Percentiles rank a stretch among this genome's conserved stretches.
phyloP scores from a whole-genome alignment of 2,113 vertebrate genomes.

The Chroicocephalus ridibundus region DNA sequence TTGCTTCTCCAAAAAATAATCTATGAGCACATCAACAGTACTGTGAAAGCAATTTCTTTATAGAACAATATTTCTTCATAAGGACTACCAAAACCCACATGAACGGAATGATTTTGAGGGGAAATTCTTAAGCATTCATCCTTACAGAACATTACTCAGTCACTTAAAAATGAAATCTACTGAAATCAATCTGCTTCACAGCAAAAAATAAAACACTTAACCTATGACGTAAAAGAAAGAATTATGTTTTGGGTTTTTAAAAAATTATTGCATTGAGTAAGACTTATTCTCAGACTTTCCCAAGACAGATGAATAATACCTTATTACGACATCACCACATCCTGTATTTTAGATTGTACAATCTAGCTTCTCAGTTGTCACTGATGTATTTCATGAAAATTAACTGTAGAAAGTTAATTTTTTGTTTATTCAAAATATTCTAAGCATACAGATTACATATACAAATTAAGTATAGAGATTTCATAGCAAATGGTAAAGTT shows the following conservation, averaged over 20 bases:
- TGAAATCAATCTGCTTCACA: neutral
- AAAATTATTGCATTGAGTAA: neutral
- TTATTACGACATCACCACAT: conserved; percentile 18
- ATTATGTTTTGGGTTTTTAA: neutral
- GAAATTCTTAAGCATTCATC: neutral
- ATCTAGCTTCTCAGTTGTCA: neutral
- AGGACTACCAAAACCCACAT: neutral
- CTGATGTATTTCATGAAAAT: neutral
- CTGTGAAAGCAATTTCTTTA: neutral
- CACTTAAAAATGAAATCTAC: neutral
- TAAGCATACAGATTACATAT: neutral
- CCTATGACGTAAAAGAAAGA: neutral
- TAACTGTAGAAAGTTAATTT: neutral
- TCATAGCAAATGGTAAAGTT: neutral
- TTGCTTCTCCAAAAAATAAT: neutral
- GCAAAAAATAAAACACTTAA: neutral
- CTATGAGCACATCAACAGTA: neutral
- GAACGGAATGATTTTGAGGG: neutral
- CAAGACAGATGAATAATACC: conserved; percentile 31
- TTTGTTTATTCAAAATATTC: neutral
- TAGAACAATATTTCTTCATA: neutral
- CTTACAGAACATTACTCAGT: neutral
- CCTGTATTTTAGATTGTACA: neutral
- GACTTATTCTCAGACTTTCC: neutral
- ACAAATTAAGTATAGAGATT: neutral